Evolutionary conservation across 2,888 invertebrate species (phyloP), one percentile per base, ranked within the genome.

Genomic region (Pterostichus niger): DNA sequence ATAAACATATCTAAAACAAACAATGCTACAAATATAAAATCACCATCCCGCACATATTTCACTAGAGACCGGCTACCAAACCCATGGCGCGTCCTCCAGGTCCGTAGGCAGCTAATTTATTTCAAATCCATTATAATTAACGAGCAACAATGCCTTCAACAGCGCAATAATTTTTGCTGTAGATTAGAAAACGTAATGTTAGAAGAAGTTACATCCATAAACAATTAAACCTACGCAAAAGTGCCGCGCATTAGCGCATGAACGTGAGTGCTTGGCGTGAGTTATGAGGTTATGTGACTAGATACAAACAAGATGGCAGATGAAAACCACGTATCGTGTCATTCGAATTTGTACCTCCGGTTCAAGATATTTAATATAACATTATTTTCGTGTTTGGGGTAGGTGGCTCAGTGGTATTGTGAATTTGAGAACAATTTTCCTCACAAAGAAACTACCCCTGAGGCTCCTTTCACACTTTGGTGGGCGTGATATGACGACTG

Each of bases 101-200:
- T 40, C 56, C 54, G 77, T 77, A 54, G 77, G 77, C 40, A 56
- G 77, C 13, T 40, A 77, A 77, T 77, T 77, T 77, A 77, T 77
- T 77, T 77, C 56, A 77, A 54, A 77, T 77, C 56, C 56, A 56
- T 77, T 40, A 44, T 56, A 56, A 77, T 77, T 56, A 77, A 77
- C 77, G 56, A 77, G 33, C 75, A 33, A 75, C 49, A 49, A 35
- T 56, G 15, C 17, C 54, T 82, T 82, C 52, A 49, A 75, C 75
- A 59, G 75, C 56, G 75, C 75, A 82, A 82, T 82, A 82, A 82
- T 82, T 82, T 82, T 82, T 49, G 75, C 75, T 46, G 82, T 61
- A 59, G 82, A 82, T 82, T 82, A 82, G 82, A 61, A 75, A 75
- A 59, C 46, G 46, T 82, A 73, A 73, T 82, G 82, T 75, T 82